These are phyloP conservation scores for Hemichromis elongatus DNA, from an alignment of 2,113 vertebrate species.

Conservation along the genomic window DNA sequence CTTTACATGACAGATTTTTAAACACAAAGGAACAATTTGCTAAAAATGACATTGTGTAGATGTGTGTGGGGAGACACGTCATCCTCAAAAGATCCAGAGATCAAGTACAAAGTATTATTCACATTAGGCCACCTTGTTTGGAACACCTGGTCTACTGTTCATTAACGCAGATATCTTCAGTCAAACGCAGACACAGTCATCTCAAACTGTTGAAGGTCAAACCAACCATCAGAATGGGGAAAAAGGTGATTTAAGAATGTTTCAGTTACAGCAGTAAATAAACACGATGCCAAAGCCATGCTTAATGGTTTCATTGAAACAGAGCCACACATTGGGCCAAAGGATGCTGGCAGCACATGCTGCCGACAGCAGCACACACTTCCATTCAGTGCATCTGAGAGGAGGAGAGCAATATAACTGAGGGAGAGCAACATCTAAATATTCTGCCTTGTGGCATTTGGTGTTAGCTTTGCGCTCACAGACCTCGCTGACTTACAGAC, in stretches of 20 bases:
- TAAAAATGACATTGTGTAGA: neutral
- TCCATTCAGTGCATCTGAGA: neutral
- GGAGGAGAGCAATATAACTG: neutral
- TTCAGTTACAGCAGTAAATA: neutral
- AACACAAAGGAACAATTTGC: neutral
- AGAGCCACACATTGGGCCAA: neutral
- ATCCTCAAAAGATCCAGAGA: neutral
- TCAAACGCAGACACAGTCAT: neutral
- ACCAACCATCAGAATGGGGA: neutral
- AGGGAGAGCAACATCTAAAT: neutral
- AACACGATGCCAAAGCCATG: rapidly evolving
- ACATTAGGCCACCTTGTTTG: neutral
- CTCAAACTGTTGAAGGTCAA: neutral
- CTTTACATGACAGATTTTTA: neutral
- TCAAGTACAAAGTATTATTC: neutral
- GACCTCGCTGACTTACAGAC: no score
- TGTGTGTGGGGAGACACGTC: neutral
- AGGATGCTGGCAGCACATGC: neutral
- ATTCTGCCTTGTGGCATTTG: neutral
- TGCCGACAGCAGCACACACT: neutral
- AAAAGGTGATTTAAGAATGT: neutral
- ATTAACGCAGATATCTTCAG: neutral
- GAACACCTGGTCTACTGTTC: neutral
- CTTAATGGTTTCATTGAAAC: neutral
- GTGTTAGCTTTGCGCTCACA: no score